A percentile compares a stretch with the other conserved stretches of the same genome.
phyloP scores from a whole-genome alignment of 92 coral and sea anemone species.

The Chrysogorgia sp. region DNA sequence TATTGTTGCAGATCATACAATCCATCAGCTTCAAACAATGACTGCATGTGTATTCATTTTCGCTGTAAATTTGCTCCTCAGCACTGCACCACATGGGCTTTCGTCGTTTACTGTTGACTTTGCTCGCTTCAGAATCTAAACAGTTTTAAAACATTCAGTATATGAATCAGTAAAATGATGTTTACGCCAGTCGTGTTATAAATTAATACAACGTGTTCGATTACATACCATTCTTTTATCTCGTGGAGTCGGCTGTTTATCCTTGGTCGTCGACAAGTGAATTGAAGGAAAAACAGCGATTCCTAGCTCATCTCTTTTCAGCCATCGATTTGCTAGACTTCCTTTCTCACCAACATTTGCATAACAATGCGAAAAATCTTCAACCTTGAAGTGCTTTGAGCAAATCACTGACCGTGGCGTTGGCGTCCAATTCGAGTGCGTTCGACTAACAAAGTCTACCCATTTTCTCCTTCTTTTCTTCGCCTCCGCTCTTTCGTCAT shows the following conservation, averaged over 20 bases:
- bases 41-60: no score
- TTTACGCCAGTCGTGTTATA: no score
- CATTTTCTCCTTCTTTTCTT: slow-evolving; percentile 23
- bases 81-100: no score
- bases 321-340: slow-evolving; percentile 14
- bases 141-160: no score
- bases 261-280: neutral
- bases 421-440: slow-evolving; percentile 33
- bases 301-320: slow-evolving; percentile 16
- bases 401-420: slow-evolving; percentile 22
- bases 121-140: no score
- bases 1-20: no score
- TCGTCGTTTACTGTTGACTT: no score
- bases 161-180: no score
- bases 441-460: slow-evolving; percentile 36
- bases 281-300: slow-evolving; percentile 15
- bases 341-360: neutral
- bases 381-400: slow-evolving; percentile 47
- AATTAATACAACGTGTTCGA: no score
- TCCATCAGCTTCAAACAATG: no score
- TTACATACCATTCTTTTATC: slow-evolving; percentile 25
- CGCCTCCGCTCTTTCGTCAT: neutral
- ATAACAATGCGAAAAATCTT: slow-evolving; percentile 1
- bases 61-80: no score
- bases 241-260: slow-evolving; percentile 7